Conservation (phyloP, 2,113 vertebrate genomes). For the Charadrius vociferus region DNA sequence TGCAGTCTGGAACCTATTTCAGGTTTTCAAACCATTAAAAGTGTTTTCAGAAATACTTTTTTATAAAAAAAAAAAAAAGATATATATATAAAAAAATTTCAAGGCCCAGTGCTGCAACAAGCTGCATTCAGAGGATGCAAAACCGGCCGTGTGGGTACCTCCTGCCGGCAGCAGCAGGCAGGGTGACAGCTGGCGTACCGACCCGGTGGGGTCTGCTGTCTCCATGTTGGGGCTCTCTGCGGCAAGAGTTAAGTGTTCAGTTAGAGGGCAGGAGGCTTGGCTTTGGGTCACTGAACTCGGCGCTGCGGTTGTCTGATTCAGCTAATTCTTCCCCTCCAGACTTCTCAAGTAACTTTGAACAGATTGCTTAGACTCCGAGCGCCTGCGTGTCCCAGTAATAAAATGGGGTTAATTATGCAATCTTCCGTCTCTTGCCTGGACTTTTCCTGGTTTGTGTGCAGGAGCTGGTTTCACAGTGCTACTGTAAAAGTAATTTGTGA, state of each 20-base stretch:
- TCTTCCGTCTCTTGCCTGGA: not conserved
- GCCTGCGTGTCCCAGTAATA: not conserved
- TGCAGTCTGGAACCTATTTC: constrained; percentile 2
- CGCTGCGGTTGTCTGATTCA: constrained; percentile 41
- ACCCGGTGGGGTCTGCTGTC: not conserved
- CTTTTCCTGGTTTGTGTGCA: not conserved
- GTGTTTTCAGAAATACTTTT: not conserved
- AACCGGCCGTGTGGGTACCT: rapidly evolving
- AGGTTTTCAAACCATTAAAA: not conserved
- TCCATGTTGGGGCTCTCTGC: not conserved
- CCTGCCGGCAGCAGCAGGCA: not conserved
- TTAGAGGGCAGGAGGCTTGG: constrained; percentile 21
- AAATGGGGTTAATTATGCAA: not conserved
- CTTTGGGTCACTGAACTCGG: constrained; percentile 11
- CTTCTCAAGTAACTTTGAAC: not conserved
- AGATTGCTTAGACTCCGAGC: not conserved
- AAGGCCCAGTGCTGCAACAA: not conserved
- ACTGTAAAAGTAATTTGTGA: not conserved
- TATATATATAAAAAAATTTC: too few species aligned
- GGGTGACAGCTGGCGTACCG: not conserved
- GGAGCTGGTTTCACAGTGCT: not conserved
- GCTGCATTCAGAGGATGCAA: not conserved
- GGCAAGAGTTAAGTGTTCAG: not conserved
- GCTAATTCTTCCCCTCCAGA: constrained; percentile 31
- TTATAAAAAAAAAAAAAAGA: not conserved